Evolutionary conservation across 2,888 invertebrate genomes (phyloP), one percentile per base, ranked within the genome.

Genomic region (Melanargia galathea): DNA sequence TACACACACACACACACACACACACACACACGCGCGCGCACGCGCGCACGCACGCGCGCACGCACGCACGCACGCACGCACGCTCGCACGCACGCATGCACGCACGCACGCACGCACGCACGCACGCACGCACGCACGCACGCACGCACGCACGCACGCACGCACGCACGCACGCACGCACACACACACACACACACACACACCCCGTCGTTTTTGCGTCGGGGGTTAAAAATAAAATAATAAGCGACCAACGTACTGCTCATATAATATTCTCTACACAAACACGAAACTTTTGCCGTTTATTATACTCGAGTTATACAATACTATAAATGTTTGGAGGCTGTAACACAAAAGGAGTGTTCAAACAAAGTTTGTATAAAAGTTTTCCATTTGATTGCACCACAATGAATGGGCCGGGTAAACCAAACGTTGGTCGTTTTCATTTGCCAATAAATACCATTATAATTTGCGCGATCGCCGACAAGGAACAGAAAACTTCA

Each of bases 391-490:
- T 70, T 72, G 71, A 74, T 71, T 74, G 75, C 78, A 76, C 76
- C 75, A 74, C 76, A 78, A 78, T 77, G 75, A 75, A 70, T 71
- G 70, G 68, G 70, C 71, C 69, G 69, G 71, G 33, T 52, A 6
- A 52, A 52, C 52, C 52, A 22, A 51, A 51, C 35, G 18, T 52
- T 35, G 33, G 35, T 35, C 35, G 35, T 20, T 52, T 52, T 51
- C 13, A 52, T 35, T 18, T 52, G 20, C 20, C 52, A 33, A 52
- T 52, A 52, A 52, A 52, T 52, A 33, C 20, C 52, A 35, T 52
- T 35, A 35, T 10, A 20, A 52, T 35, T 35, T 52, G 35, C 35
- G 33, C 18, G 35, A 49, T 13, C 13, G n/a, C n/a, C 7, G 35
- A 35, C 35, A 35, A 33, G 20, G 20, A 30, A 30, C 16, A 30